Percentiles rank a stretch among this genome's conserved stretches.
These are phyloP conservation scores for Cottoperca gobio DNA, from an alignment of 2,797 vertebrate species.

Conservation along the genomic window DNA sequence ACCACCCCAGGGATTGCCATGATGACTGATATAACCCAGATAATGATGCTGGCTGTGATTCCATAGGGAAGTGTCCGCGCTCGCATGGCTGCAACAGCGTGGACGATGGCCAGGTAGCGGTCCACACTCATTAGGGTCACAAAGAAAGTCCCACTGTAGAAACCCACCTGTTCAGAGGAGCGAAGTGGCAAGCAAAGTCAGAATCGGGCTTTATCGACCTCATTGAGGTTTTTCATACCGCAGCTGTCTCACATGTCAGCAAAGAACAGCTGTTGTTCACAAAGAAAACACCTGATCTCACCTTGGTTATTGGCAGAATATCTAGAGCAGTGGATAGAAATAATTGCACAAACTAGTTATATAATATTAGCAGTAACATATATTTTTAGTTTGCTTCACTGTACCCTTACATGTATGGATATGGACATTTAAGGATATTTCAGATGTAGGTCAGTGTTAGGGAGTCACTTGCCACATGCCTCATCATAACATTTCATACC, in stretches of 20 bases:
- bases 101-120: conserved; percentile 93
- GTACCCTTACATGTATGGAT: too few relatives aligned
- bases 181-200: conserved; percentile 25
- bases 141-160: conserved; percentile 92
- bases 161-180: conserved; percentile 83
- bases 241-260: not conserved
- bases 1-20: conserved; percentile 83
- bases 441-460: too few relatives aligned
- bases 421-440: too few relatives aligned
- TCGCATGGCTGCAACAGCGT: conserved; percentile 88
- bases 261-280: not conserved
- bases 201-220: not conserved
- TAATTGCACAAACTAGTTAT: not conserved
- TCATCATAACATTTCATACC: too few relatives aligned
- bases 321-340: not conserved
- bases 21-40: conserved; percentile 85
- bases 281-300: not conserved
- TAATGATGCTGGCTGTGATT: conserved; percentile 79
- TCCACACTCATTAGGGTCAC: conserved; percentile 93
- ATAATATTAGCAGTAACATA: not conserved
- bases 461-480: too few relatives aligned
- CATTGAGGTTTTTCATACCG: conserved; percentile 3
- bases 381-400: not conserved
- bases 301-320: not conserved
- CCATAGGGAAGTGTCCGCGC: conserved; percentile 86